These are phyloP conservation scores for Parasteatoda lunata DNA, from an alignment of 2,888 invertebrate species.

Conservation along the genomic window DNA sequence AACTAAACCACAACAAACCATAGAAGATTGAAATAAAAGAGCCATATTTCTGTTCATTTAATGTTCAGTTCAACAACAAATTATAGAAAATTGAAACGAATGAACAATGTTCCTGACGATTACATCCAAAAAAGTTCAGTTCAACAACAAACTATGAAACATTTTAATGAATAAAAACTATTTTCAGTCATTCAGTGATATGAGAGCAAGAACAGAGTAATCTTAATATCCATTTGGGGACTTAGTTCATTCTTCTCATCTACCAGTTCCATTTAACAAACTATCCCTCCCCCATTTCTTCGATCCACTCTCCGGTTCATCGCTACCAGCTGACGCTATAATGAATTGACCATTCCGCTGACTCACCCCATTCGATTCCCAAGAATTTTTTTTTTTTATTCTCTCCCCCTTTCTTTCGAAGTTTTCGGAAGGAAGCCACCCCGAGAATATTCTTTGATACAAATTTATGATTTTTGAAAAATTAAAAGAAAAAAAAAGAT, in stretches of 20 bases:
- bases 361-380: slow-evolving; percentile 34
- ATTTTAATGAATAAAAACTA: no score
- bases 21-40: no score
- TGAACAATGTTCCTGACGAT: no score
- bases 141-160: no score
- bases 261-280: not conserved
- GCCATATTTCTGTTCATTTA: no score
- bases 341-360: slow-evolving; percentile 58
- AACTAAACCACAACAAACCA: no score
- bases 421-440: not conserved
- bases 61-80: no score
- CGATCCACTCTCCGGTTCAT: slow-evolving; percentile 57
- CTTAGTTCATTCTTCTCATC: not conserved
- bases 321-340: slow-evolving; percentile 62
- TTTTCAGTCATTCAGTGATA: no score
- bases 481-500: not conserved
- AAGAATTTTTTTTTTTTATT: slow-evolving; percentile 39
- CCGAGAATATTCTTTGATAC: not conserved
- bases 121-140: no score
- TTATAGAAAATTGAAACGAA: no score
- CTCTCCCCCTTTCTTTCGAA: slow-evolving; percentile 1
- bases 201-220: not conserved
- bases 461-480: slow-evolving; percentile 6
- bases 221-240: not conserved
- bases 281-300: slow-evolving; percentile 22